A percentile compares a stretch with the other conserved stretches of the same genome.
Evolutionary conservation across 1,140 invertebrate genomes (phyloP).

Genomic region (Atta colombica): DNA sequence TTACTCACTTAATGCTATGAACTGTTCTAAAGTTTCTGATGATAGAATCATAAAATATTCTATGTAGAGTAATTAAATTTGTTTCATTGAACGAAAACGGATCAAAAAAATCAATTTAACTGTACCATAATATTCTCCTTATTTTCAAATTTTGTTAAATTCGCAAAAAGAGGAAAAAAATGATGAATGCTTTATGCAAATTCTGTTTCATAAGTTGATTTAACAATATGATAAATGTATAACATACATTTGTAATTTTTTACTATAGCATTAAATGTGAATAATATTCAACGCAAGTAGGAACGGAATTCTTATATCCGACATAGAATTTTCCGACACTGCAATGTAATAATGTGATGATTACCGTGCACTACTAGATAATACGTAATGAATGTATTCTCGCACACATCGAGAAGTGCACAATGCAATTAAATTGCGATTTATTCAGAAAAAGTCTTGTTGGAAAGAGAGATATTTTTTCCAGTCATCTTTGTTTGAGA

Average conservation of each 20-base stretch:
- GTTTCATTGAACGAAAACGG: no score
- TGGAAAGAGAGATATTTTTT: constrained; percentile 10
- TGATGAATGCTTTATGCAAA: not conserved
- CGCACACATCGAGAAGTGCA: not conserved
- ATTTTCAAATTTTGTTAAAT: not conserved
- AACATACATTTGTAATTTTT: not conserved
- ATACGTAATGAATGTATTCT: not conserved
- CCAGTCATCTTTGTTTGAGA: constrained; percentile 11
- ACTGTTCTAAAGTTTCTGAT: not conserved
- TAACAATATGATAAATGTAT: not conserved
- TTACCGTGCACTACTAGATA: constrained; percentile 7
- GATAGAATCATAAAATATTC: not conserved
- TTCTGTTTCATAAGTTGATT: not conserved
- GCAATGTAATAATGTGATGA: not conserved
- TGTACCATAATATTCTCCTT: not conserved
- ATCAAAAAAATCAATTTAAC: not conserved
- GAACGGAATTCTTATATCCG: constrained; percentile 13
- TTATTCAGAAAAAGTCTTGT: not conserved
- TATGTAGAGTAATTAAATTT: not conserved
- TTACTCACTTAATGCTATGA: not conserved
- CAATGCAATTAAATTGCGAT: constrained; percentile 22
- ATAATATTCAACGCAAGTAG: not conserved
- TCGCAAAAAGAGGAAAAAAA: not conserved
- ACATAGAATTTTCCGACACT: constrained; percentile 6
- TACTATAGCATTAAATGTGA: not conserved